Evolutionary conservation across 2,888 invertebrate species (phyloP), one percentile per base, ranked within the genome.

Genomic region (Drosophila pseudotalamancana): DNA sequence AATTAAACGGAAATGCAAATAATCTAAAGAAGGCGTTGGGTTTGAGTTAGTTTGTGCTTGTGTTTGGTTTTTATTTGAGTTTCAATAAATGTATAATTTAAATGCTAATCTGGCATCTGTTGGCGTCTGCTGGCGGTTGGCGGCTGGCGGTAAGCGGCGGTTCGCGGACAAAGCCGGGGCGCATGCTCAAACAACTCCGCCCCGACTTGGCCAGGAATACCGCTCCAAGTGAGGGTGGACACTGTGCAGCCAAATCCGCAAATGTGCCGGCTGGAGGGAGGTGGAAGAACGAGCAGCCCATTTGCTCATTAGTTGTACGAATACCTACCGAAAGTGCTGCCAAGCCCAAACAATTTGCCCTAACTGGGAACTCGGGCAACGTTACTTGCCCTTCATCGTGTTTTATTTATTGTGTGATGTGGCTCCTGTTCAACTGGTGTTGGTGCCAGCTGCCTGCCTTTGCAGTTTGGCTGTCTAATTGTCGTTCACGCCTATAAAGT

Each of bases 91-190:
- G 87, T 77, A 83, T 84, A 83, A 83, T 83, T 86, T 83, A 86
- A 83, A 86, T 83, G 83, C 84, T 83, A 83, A 83, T 86, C 83
- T 83, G 73, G 81, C 76, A 83, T 83, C 83, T 86, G 84, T 61
- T 84, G 76, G 74, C 81, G 83, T 83, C 83, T 86, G 84, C 59
- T 84, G 76, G 74, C 81, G 83, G 79, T 72, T 23, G 64, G 1
- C 42, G 48, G 32, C 8, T 16, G 34, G 16, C 2, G 29, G 29
- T 11, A 3, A 27, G 43, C 25, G 42, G 42, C 56, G 63, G 57
- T 50, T 45, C 60, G 65, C 56, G 67, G 60, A 76, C 65, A 77
- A 76, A 71, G 73, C 55, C 57, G 35, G 53, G 62, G 74, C 67
- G 62, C 77, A 79, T 69, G 78, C 67, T 72, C 80, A 81, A 85